Conservation (phyloP, 2,797 vertebrate species). For the Coregonus suidteri region DNA sequence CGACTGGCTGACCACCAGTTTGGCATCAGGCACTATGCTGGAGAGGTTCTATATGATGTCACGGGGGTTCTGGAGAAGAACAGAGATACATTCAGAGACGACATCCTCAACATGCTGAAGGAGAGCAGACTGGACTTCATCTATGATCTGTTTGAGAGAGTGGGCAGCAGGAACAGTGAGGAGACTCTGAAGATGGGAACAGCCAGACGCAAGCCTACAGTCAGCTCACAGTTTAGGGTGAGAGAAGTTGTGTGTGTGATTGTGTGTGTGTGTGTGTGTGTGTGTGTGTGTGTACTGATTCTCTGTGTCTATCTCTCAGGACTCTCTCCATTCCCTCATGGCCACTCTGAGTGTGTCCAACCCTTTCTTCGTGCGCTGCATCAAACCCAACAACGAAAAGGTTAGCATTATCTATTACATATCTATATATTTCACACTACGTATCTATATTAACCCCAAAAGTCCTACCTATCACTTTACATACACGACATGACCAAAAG, state of each 20-base stretch:
- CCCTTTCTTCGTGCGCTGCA: slow-evolving; percentile 94
- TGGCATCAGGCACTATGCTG: slow-evolving; percentile 92
- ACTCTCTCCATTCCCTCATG: slow-evolving; percentile 92
- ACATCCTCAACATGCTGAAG: slow-evolving; percentile 90
- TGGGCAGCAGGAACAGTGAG: slow-evolving; percentile 86
- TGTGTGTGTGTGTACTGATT: neutral
- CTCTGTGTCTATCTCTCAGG: slow-evolving; percentile 64
- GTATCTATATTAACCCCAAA: no score
- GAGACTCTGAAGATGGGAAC: slow-evolving; percentile 92
- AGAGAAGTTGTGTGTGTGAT: slow-evolving; percentile 41
- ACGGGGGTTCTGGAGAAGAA: slow-evolving; percentile 90
- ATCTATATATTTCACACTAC: neutral
- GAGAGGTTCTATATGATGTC: slow-evolving; percentile 89
- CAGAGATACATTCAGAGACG: slow-evolving; percentile 91
- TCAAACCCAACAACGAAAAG: slow-evolving; percentile 93
- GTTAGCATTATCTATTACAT: slow-evolving; percentile 58
- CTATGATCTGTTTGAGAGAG: slow-evolving; percentile 92
- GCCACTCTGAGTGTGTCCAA: slow-evolving; percentile 89
- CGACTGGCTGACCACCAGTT: slow-evolving; percentile 93
- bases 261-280: no score
- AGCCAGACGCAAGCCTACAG: slow-evolving; percentile 88
- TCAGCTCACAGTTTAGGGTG: slow-evolving; percentile 96
- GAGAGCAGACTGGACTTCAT: slow-evolving; percentile 95
- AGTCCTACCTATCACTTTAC: neutral
- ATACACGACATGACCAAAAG: no score